These are phyloP conservation scores for Diloba caeruleocephala DNA, from an alignment of 2,888 invertebrate genomes.

Conservation along the genomic window DNA sequence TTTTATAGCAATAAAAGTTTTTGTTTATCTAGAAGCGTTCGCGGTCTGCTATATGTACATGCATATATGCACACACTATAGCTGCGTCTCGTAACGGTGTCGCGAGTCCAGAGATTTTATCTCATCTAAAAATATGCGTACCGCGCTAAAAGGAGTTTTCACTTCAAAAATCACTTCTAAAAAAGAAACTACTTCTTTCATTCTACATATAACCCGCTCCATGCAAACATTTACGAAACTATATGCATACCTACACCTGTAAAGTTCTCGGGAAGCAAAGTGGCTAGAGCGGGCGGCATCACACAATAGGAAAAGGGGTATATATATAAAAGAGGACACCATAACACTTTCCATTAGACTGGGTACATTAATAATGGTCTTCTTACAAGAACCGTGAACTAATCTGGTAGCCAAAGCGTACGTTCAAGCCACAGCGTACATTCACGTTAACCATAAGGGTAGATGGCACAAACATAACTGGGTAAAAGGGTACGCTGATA, in stretches of 20 bases:
- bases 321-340: slow-evolving; percentile 44
- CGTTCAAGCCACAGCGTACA: slow-evolving; percentile 18
- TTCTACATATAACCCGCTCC: slow-evolving; percentile 1
- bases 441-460: slow-evolving; percentile 17
- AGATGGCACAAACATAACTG: slow-evolving; percentile 2
- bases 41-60: too few relatives aligned
- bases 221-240: slow-evolving; percentile 8
- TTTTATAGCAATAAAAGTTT: too few relatives aligned
- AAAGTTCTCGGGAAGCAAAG: slow-evolving; percentile 13
- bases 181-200: slow-evolving; percentile 1
- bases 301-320: slow-evolving; percentile 29
- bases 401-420: slow-evolving; percentile 27
- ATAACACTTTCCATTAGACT: slow-evolving; percentile 50
- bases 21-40: too few relatives aligned
- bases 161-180: slow-evolving; percentile 18
- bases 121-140: too few relatives aligned
- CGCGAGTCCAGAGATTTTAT: too few relatives aligned
- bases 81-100: too few relatives aligned
- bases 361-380: slow-evolving; percentile 48
- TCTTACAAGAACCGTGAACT: slow-evolving; percentile 33
- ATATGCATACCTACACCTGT: background rate
- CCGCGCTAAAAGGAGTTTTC: too few relatives aligned
- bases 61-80: too few relatives aligned
- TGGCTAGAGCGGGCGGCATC: slow-evolving; percentile 9
- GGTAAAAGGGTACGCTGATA: slow-evolving; percentile 2